phyloP scores from a whole-genome alignment of 1,140 invertebrate species.

The Orius insidiosus region DNA sequence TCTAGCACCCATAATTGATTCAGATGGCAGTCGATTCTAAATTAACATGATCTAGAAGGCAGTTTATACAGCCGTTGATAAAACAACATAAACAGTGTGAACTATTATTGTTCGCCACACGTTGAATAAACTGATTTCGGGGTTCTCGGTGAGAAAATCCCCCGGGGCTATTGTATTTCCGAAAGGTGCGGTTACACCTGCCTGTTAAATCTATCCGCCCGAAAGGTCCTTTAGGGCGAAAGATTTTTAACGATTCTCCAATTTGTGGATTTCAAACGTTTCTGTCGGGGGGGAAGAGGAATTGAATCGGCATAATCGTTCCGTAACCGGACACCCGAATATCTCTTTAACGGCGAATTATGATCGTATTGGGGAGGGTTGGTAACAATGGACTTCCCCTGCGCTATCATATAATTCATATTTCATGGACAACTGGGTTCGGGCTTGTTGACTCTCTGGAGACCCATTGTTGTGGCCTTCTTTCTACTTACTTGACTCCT shows the following conservation, averaged over 20 bases:
- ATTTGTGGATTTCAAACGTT: neutral
- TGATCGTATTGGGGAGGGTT: neutral
- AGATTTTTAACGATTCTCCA: neutral
- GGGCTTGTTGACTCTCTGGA: slow-evolving; percentile 5
- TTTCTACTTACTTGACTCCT: slow-evolving; percentile 8
- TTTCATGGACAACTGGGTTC: slow-evolving; percentile 15
- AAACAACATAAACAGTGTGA: no score
- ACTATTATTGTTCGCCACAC: no score
- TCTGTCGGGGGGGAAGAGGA: neutral
- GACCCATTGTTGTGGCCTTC: slow-evolving; percentile 2
- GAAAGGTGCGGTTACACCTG: neutral
- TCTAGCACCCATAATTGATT: no score
- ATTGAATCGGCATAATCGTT: slow-evolving; percentile 2
- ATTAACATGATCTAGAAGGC: no score
- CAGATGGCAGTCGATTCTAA: no score
- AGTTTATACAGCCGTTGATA: no score
- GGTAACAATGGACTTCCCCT: neutral
- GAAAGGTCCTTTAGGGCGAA: neutral
- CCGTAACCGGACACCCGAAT: slow-evolving; percentile 4
- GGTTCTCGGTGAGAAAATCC: no score
- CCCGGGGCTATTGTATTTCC: neutral
- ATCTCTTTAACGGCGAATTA: slow-evolving; percentile 8
- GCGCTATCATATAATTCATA: slow-evolving; percentile 17
- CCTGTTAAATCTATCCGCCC: slow-evolving; percentile 3
- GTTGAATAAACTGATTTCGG: no score